These are phyloP conservation scores for Leguminivora glycinivorella DNA, from an alignment of 1,140 invertebrate species.

Conservation along the genomic window DNA sequence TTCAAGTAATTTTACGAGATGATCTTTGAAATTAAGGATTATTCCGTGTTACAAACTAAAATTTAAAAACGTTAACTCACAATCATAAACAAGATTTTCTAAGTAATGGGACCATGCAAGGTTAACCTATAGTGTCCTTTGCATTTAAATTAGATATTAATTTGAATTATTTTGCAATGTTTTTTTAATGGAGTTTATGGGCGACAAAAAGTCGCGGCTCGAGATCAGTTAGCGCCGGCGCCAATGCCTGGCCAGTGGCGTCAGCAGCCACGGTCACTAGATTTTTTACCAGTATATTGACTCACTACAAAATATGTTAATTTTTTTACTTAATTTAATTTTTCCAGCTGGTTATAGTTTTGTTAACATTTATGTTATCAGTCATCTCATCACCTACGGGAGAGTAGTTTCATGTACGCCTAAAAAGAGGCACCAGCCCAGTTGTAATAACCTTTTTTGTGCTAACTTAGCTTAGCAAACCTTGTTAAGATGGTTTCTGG, in stretches of 20 bases:
- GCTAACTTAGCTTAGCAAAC: no score
- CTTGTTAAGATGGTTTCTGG: no score
- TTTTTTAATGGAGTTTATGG: conserved; percentile 15
- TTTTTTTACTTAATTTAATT: no score
- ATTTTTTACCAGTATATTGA: neutral
- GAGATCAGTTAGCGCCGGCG: conserved; percentile 18
- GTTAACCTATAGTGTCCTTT: conserved; percentile 19
- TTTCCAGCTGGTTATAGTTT: no score
- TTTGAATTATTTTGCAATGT: conserved; percentile 23
- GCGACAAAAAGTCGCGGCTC: neutral
- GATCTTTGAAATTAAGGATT: neutral
- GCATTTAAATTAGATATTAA: conserved; percentile 27
- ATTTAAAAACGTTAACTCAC: neutral
- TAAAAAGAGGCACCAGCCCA: no score
- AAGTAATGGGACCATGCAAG: neutral
- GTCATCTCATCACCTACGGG: no score
- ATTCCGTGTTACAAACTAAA: neutral
- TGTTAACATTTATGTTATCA: no score
- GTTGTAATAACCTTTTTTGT: no score
- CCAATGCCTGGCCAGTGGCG: conserved; percentile 6
- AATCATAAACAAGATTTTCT: neutral
- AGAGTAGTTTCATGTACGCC: no score
- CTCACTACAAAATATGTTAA: neutral
- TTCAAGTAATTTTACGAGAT: no score
- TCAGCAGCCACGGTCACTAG: conserved; percentile 1